Percentiles rank a stretch among this genome's conserved stretches.
phyloP scores from a whole-genome alignment of 2,888 invertebrate species.

The Drosophila hamatofila region DNA sequence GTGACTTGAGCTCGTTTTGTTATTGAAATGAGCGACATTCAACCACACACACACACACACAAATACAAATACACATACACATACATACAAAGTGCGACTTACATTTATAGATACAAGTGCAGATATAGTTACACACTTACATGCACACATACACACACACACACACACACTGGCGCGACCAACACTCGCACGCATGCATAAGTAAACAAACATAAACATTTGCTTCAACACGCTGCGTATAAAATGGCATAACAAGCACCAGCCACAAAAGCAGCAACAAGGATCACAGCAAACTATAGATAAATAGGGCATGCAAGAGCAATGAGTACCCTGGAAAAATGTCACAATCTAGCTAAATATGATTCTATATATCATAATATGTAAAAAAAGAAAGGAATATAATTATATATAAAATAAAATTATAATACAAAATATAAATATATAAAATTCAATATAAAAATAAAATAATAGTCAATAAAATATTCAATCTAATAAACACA shows the following conservation, averaged over 20 bases:
- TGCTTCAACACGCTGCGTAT: conserved; percentile 76
- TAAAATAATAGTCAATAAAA: too few species aligned
- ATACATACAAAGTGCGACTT: conserved; percentile 25
- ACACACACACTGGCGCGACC: conserved; percentile 35
- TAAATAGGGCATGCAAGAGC: neutral
- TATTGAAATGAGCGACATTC: conserved; percentile 72
- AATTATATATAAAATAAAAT: too few species aligned
- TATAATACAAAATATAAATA: too few species aligned
- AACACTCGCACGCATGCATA: conserved; percentile 79
- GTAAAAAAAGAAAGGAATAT: too few species aligned
- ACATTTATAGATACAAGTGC: conserved; percentile 52
- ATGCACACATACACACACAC: conserved; percentile 15
- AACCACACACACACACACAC: conserved; percentile 16
- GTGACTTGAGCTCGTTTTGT: conserved; percentile 76
- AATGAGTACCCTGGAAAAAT: conserved; percentile 9
- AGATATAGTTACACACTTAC: conserved; percentile 47
- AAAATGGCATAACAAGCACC: conserved; percentile 78
- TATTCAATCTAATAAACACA: too few species aligned
- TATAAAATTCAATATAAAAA: too few species aligned
- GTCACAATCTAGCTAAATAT: neutral
- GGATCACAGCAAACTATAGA: conserved; percentile 10
- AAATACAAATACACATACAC: conserved; percentile 8
- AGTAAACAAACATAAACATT: conserved; percentile 81
- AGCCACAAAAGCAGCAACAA: conserved; percentile 64
- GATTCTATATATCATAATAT: too few species aligned